Conservation (phyloP, 2,113 vertebrate species). For the Chelonoidis abingdonii region DNA sequence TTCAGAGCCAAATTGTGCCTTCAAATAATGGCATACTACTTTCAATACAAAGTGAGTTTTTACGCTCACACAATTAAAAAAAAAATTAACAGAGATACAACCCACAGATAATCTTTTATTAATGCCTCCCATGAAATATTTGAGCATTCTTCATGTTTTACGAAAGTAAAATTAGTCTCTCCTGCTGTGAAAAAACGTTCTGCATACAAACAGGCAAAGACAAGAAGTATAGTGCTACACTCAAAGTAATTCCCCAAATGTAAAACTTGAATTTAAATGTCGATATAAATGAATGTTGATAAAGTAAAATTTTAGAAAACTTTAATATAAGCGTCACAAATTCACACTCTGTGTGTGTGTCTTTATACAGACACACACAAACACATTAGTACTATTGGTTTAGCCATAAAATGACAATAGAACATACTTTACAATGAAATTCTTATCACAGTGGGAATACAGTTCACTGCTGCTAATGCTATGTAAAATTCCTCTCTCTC, state of each 20-base stretch:
- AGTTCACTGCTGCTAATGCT: background rate
- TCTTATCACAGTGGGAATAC: background rate
- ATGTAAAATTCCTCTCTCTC: conserved; percentile 10
- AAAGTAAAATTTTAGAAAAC: background rate
- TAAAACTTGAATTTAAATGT: background rate
- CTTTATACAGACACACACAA: background rate
- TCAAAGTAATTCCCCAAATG: background rate
- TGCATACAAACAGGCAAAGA: background rate
- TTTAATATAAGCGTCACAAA: background rate
- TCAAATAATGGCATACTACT: background rate
- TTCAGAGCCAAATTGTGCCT: conserved; percentile 16
- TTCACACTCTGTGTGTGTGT: background rate
- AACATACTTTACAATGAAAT: background rate
- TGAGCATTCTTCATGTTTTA: conserved; percentile 30
- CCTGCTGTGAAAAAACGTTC: conserved; percentile 34
- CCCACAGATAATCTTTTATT: conserved; percentile 41
- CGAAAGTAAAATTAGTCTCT: conserved; percentile 48
- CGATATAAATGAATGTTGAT: background rate
- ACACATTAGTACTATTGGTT: background rate
- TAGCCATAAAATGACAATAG: background rate
- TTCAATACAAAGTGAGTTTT: conserved; percentile 18
- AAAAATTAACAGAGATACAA: conserved; percentile 8
- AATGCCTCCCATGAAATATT: conserved; percentile 11
- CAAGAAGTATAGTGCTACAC: background rate
- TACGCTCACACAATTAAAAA: background rate